phyloP scores from a whole-genome alignment of 92 coral and sea anemone species.

The Porites evermanni region DNA sequence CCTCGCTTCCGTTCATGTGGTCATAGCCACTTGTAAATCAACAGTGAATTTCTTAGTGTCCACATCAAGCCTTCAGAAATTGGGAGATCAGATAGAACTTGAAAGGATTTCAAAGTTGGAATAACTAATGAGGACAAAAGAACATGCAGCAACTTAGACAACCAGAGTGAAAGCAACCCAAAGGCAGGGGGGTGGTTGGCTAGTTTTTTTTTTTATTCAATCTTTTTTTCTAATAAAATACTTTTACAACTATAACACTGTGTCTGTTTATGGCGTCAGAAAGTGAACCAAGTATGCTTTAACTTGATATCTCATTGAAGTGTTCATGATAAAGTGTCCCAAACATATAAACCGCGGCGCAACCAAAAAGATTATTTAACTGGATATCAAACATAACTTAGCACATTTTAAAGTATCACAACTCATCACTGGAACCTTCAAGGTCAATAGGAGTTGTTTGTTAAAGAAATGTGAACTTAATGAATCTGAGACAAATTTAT shows the following conservation, averaged over 20 bases:
- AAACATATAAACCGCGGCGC: not conserved
- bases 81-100: slow-evolving; percentile 22
- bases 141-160: slow-evolving; percentile 2
- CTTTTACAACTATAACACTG: not conserved
- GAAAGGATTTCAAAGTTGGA: slow-evolving; percentile 15
- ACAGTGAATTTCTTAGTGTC: not conserved
- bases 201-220: not conserved
- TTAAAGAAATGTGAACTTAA: too few relatives aligned
- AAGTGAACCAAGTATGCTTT: not conserved
- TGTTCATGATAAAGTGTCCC: not conserved
- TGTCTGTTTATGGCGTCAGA: not conserved
- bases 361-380: too few relatives aligned
- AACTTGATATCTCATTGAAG: not conserved
- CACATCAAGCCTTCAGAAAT: slow-evolving; percentile 5
- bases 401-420: too few relatives aligned
- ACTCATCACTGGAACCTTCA: too few relatives aligned
- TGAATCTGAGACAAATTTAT: too few relatives aligned
- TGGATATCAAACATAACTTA: too few relatives aligned
- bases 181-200: slow-evolving; percentile 13
- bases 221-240: not conserved
- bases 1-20: not conserved
- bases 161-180: slow-evolving; percentile 21
- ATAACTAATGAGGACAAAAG: slow-evolving; percentile 11
- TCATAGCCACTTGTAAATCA: not conserved
- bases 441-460: too few relatives aligned